phyloP scores from a whole-genome alignment of 2,888 invertebrate genomes.

The Epinotia brunnichana region DNA sequence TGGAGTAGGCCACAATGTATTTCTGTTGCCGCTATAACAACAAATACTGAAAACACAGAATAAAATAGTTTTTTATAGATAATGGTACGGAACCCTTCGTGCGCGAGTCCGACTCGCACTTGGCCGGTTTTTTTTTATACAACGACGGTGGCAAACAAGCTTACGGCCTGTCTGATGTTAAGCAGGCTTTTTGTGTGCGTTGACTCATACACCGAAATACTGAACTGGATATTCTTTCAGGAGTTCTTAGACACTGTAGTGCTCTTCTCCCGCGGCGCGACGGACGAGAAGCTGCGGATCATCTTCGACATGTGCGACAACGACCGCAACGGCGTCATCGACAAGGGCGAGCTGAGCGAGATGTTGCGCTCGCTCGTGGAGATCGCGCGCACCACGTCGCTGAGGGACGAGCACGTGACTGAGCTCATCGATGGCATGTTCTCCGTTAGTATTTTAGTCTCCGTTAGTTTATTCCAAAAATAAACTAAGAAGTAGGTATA shows the following conservation, averaged over 20 bases:
- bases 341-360: constrained; percentile 95
- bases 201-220: no score
- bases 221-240: constrained; percentile 62
- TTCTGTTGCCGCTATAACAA: no score
- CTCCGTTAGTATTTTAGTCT: constrained; percentile 78
- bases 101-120: no score
- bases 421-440: constrained; percentile 98
- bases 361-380: constrained; percentile 96
- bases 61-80: no score
- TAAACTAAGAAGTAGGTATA: no score
- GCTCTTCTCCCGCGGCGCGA: constrained; percentile 94
- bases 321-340: constrained; percentile 96
- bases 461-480: not conserved
- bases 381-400: constrained; percentile 95
- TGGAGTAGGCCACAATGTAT: no score
- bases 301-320: constrained; percentile 99
- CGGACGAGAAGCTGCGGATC: constrained; percentile 95
- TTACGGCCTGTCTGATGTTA: no score
- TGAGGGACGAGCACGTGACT: constrained; percentile 95
- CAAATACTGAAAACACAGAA: no score
- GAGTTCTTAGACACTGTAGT: constrained; percentile 98
- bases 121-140: no score
- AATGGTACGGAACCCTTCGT: no score
- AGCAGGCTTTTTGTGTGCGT: no score
- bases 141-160: no score